Base-by-base conservation (phyloP, 1,140 invertebrate species). In the Hyphantria cunea region DNA sequence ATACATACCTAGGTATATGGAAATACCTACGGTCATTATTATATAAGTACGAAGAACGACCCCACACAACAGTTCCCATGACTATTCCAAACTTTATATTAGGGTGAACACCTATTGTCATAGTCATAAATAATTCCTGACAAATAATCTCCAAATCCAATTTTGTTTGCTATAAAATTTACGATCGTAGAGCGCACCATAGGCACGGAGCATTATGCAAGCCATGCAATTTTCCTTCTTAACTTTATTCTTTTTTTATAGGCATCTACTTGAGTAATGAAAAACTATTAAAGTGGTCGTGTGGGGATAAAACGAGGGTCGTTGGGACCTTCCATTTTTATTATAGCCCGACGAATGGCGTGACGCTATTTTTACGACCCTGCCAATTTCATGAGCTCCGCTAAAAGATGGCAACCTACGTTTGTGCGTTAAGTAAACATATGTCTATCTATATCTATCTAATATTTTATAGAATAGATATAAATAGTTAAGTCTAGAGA, bases 221-320 rank as follows among this genome's bases (percentile, higher is more conserved):
- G 75, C 58, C 76, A 78, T 88, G 85, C 85, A 90, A 90, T 90
- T 90, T 90, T 90, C 85, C 86, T 83, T 64, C 73, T 78, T 68
- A 80, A 76, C 74, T 86, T 83, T 84, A 86, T 87, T 76, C 66
- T 64, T 60, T 75, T 86, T 87, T 89, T 88, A 85, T 82, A 66
- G 72, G 55, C 84, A 76, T 89, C 86, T 89, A 86, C 86, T 89
- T 89, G 86, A 89, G 86, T 89, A 89, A 89, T 89, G 86, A 88
- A 89, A 88, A 86, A 89, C 85, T 86, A 89, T 89, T 82, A 89
- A 89, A 86, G 65, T 80, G 72, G 32, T 73, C 70, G 85, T 72
- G 73, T 80, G 86, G 85, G 82, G 79, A 86, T 84, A 80, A 80
- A 79, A 64, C 78, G 73, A 77, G 81, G 82, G 84, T 85, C 78